Conservation (phyloP, 2,888 invertebrate species). For the Philereme vetulata region DNA sequence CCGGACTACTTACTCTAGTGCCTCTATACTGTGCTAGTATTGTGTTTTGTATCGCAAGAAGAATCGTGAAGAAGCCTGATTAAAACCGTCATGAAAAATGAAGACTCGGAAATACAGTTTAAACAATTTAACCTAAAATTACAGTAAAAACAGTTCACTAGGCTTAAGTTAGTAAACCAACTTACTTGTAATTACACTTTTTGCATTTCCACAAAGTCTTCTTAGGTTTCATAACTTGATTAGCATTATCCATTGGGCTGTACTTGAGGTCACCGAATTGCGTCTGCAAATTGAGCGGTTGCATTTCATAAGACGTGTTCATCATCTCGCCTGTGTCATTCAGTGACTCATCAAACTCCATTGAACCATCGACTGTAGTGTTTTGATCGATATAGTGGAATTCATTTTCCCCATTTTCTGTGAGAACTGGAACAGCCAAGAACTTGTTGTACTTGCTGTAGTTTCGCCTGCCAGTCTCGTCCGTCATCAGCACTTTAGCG, state of each 20-base stretch:
- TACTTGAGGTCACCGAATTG: conserved; percentile 61
- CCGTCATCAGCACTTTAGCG: conserved; percentile 94
- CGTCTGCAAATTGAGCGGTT: conserved; percentile 85
- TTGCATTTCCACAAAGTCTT: conserved; percentile 95
- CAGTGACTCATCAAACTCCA: conserved; percentile 77
- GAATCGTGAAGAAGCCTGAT: no score
- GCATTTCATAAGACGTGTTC: conserved; percentile 79
- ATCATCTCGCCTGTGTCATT: conserved; percentile 72
- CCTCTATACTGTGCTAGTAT: no score
- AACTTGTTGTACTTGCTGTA: conserved; percentile 97
- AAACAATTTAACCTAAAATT: no score
- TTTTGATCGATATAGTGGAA: conserved; percentile 74
- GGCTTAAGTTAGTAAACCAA: background rate
- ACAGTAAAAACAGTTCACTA: no score
- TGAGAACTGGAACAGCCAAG: conserved; percentile 86
- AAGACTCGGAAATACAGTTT: no score
- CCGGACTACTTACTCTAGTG: no score
- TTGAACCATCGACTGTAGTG: conserved; percentile 66
- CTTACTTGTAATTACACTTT: conserved; percentile 93
- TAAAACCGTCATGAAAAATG: no score
- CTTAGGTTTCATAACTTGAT: conserved; percentile 83
- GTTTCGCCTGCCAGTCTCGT: conserved; percentile 94
- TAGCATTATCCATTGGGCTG: conserved; percentile 50
- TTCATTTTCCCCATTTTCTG: conserved; percentile 81
- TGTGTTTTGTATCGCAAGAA: no score